Base-by-base conservation (phyloP, 2,888 invertebrate species). In the Hermaeophaga mercurialis region DNA sequence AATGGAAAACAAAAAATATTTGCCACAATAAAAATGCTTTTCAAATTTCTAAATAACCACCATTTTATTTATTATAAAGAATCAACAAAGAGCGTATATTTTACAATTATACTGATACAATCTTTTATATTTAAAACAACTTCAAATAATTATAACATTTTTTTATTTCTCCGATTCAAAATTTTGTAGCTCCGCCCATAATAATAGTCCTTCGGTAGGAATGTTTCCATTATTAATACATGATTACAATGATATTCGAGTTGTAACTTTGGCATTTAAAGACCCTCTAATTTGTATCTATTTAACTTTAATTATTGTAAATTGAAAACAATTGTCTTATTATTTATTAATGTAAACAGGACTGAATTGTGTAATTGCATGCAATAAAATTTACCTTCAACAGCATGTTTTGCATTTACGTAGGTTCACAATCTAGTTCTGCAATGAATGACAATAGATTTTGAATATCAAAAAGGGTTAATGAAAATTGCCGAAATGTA, bases 321-420 rank as follows among this genome's bases (percentile, higher is more conserved):
- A 43, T 43, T 43, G 43, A 43, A 43, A 43, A 43, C 43, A 43
- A 43, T 43, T 43, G 43, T 18, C 43, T 43, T 43, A 43, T 43
- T 43, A 43, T 43, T 43, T 43, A 43, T 43, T 43, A 43, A 43
- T 43, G 26, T 43, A 43, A 43, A 43, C 43, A 43, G 43, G 26
- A 43, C 43, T 43, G 43, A 24, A 43, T 43, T 43, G 14, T 43
- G 43, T 43, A 43, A 43, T 43, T 43, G 43, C 14, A 4, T 2
- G 43, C 43, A 43, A 43, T 43, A 43, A 43, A 43, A 43, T 43
- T 43, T 43, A 43, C 43, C 43, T 43, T 43, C 43, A 43, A 43
- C 43, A 15, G 12, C 24, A 3, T 14, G 43, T 26, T 43, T 43
- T 43, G 43, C 43, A 43, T 43, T 43, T 43, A 43, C 43, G 43